Evolutionary conservation across 2,113 vertebrate genomes (phyloP), one percentile per base, ranked within the genome.

Genomic region (Bothrops jararaca): DNA sequence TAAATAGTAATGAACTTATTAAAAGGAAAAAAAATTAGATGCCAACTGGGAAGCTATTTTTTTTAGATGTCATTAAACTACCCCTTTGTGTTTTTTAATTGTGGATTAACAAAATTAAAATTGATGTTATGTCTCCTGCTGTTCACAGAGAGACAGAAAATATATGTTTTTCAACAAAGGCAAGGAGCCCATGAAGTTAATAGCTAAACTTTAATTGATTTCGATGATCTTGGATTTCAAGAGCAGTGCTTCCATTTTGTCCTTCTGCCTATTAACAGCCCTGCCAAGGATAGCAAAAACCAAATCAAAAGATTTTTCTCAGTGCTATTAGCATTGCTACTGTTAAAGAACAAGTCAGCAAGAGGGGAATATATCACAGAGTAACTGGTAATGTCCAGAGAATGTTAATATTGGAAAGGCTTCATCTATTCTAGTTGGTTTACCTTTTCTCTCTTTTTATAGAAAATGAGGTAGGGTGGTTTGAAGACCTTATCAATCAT

Each of bases 1-100:
- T 91, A 91, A 91, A 89, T 89, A 69, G 90, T 85, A 93, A 93
- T 89, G 24, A 56, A 91, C 48, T 54, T 85, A 91, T 85, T 89
- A 64, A 91, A 89, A 91, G 23, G 85, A 13, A 87, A 24, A 23
- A 80, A 34, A 39, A 22, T 91, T 85, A 85, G n/a, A 57, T 42
- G 60, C 86, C 86, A 93, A 45, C 24, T n/a, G 86, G 85, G 39
- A 85, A 89, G 45, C 12, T 85, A 56, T 85, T 89, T 48, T 93
- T 74, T 93, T 45, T 52, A 74, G 42, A 85, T 85, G 22, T 64
- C 90, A 89, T 80, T 91, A 89, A 56, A 60, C 64, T 48, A 60
- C 54, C 90, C 90, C 88, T 91, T 60, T 85, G 64, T 50, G 34
- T 24, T 86, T n/a, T 54, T 56, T 80, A 93, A 93, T 88, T 91